Evolutionary conservation across 64 coral and sea anemone species (phyloP).

Genomic region (Dendronephthya gigantea): DNA sequence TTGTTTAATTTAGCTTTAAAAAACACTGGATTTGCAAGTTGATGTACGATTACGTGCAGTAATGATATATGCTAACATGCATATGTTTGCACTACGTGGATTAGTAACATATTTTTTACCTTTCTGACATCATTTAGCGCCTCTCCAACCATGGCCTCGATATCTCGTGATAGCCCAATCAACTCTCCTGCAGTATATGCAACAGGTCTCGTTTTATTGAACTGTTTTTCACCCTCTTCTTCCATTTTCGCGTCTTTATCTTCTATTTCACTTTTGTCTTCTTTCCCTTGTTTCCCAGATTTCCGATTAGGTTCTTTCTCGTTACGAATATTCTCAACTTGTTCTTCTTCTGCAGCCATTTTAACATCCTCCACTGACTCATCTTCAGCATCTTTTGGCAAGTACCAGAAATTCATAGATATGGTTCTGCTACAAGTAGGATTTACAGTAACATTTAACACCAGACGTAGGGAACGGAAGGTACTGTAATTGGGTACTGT

Average conservation of each 20-base stretch:
- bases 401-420: slow-evolving; percentile 13
- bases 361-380: background rate
- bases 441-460: background rate
- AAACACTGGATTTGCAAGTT: no score
- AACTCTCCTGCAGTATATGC: background rate
- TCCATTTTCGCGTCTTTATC: background rate
- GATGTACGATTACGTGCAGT: background rate
- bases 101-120: background rate
- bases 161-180: slow-evolving; percentile 14
- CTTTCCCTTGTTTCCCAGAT: background rate
- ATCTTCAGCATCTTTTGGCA: background rate
- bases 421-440: background rate
- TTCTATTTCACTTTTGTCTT: background rate
- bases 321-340: background rate
- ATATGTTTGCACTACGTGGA: background rate
- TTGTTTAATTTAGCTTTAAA: no score
- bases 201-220: background rate
- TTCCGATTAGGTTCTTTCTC: background rate
- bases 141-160: background rate
- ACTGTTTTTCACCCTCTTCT: background rate
- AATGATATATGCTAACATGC: no score
- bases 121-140: background rate
- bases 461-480: no score
- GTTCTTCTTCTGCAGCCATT: background rate
- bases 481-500: no score